phyloP scores from a whole-genome alignment of 2,888 invertebrate species.

The Drosophila trichaetosa region DNA sequence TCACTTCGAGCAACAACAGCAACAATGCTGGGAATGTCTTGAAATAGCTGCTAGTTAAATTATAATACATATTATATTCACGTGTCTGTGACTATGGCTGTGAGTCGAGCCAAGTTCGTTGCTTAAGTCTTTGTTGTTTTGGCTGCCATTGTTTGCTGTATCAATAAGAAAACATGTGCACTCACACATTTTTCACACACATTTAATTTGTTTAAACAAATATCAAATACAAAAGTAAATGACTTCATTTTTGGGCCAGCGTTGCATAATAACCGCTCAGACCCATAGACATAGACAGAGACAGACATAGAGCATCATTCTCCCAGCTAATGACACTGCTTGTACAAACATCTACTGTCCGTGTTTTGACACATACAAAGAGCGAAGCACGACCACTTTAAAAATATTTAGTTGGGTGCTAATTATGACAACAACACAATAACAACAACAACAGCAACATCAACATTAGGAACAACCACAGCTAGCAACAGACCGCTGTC shows the following conservation, averaged over 20 bases:
- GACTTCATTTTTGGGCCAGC: constrained; percentile 64
- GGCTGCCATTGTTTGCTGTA: constrained; percentile 43
- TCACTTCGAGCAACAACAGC: constrained; percentile 21
- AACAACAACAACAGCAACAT: constrained; percentile 33
- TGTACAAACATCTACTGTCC: constrained; percentile 43
- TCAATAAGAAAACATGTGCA: constrained; percentile 62
- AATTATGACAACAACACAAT: constrained; percentile 56
- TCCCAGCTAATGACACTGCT: constrained; percentile 65
- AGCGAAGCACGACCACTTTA: constrained; percentile 49
- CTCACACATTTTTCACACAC: constrained; percentile 53
- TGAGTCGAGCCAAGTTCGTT: constrained; percentile 61
- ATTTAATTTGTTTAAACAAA: constrained; percentile 73
- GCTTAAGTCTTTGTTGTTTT: constrained; percentile 72
- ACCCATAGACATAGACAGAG: not conserved
- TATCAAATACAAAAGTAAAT: constrained; percentile 55
- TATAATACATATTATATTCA: constrained; percentile 60
- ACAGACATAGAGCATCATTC: constrained; percentile 29
- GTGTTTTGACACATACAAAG: constrained; percentile 52
- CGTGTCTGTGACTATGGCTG: constrained; percentile 23
- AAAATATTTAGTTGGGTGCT: constrained; percentile 76
- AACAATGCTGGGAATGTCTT: constrained; percentile 75
- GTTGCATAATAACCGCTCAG: constrained; percentile 39
- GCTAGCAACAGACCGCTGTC: constrained; percentile 15
- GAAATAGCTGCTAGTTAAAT: constrained; percentile 70
- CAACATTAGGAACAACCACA: constrained; percentile 19